Evolutionary conservation across 2,113 vertebrate species (phyloP).

Genomic region (Limnothrissa miodon): DNA sequence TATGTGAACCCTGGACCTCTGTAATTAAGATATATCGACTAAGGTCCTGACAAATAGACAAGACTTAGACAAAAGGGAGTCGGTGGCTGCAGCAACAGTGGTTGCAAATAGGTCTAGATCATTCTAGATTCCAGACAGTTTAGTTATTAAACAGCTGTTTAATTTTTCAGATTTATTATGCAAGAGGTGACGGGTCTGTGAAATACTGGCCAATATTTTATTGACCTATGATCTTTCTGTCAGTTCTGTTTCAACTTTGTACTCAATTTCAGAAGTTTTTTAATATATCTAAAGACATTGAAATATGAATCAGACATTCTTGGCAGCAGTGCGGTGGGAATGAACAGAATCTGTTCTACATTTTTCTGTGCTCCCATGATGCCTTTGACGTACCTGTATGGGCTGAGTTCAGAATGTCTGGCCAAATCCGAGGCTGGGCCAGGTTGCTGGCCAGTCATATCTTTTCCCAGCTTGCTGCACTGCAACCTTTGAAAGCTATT

Average conservation of each 20-base stretch:
- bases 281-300: not conserved
- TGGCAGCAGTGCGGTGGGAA: not conserved
- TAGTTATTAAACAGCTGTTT: not conserved
- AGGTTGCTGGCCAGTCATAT: not conserved
- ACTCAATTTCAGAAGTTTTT: not conserved
- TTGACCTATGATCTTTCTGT: not conserved
- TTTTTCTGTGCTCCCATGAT: not conserved
- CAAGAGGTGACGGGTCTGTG: not conserved
- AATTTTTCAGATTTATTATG: not conserved
- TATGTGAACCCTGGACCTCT: slow-evolving; percentile 36
- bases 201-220: not conserved
- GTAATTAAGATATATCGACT: slow-evolving; percentile 45
- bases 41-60: not conserved
- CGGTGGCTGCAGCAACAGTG: not conserved
- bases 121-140: not conserved
- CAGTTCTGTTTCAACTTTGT: not conserved
- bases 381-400: not conserved
- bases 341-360: not conserved
- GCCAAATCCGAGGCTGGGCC: not conserved
- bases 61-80: not conserved
- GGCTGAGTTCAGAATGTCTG: not conserved
- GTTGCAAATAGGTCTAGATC: not conserved
- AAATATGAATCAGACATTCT: not conserved
- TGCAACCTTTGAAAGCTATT: not conserved
- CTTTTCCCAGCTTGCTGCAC: not conserved